A percentile compares a stretch with the other conserved stretches of the same genome.
Conservation (phyloP, 2,888 invertebrate genomes). For the Drosophila meridionalis region DNA sequence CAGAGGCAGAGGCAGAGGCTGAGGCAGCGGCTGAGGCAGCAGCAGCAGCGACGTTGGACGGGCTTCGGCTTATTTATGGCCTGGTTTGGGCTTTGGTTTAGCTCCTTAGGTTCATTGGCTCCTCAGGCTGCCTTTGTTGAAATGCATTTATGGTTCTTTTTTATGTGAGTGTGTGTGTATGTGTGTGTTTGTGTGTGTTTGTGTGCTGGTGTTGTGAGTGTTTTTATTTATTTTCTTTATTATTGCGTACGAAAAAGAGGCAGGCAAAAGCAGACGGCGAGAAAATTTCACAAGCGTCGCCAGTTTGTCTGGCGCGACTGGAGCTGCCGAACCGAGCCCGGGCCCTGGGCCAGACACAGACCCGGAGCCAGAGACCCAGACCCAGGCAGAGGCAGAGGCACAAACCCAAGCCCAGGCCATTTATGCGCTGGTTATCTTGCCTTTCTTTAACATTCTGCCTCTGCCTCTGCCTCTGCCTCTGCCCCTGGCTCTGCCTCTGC, state of each 20-base stretch:
- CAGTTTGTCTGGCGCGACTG: slow-evolving; percentile 82
- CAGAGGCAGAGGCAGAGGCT: slow-evolving; percentile 3
- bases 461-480: slow-evolving; percentile 46
- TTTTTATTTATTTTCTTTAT: slow-evolving; percentile 75
- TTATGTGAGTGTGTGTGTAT: slow-evolving; percentile 30
- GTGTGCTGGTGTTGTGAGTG: slow-evolving; percentile 40
- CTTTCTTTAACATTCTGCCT: slow-evolving; percentile 57
- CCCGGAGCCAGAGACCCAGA: slow-evolving; percentile 37
- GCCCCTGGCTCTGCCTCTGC: slow-evolving; percentile 47
- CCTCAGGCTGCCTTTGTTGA: slow-evolving; percentile 69
- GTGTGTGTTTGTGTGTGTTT: slow-evolving; percentile 28
- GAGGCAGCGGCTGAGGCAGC: slow-evolving; percentile 8
- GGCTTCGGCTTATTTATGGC: slow-evolving; percentile 72
- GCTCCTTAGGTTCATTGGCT: slow-evolving; percentile 77
- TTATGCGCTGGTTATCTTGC: slow-evolving; percentile 70
- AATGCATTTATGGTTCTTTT: slow-evolving; percentile 74
- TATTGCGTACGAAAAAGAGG: slow-evolving; percentile 71
- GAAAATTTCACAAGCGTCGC: slow-evolving; percentile 83
- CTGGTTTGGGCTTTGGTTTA: slow-evolving; percentile 69
- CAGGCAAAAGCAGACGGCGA: slow-evolving; percentile 54
- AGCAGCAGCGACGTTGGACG: slow-evolving; percentile 11
- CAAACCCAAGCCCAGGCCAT: slow-evolving; percentile 46
- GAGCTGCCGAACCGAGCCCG: slow-evolving; percentile 41
- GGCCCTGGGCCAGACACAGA: slow-evolving; percentile 19
- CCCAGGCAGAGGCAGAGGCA: slow-evolving; percentile 19